Percentiles rank a stretch among this genome's conserved stretches.
phyloP scores from a whole-genome alignment of 1,140 invertebrate genomes.

The Mizuhopecten yessoensis region DNA sequence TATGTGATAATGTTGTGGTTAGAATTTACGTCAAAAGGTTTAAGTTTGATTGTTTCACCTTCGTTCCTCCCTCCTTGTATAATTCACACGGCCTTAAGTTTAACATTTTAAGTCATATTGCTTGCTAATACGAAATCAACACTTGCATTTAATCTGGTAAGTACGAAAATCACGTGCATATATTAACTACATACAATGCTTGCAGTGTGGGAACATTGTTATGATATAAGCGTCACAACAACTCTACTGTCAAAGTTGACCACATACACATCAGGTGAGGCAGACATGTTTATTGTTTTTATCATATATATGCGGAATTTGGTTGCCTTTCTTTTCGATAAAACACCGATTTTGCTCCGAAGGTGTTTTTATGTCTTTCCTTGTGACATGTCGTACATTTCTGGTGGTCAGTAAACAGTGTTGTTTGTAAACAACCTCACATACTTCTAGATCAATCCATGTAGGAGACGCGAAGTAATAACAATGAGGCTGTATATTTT shows the following conservation, averaged over 20 bases:
- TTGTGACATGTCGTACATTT: background rate
- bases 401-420: background rate
- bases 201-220: too few species aligned
- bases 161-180: too few species aligned
- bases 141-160: too few species aligned
- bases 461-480: background rate
- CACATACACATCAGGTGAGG: background rate
- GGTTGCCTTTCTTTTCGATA: background rate
- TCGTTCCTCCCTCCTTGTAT: background rate
- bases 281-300: background rate
- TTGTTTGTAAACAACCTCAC: background rate
- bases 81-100: too few species aligned
- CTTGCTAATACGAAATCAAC: background rate
- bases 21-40: background rate
- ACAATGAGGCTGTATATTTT: too few species aligned
- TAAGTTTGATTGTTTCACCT: background rate
- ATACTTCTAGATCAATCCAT: background rate
- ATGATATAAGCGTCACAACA: background rate
- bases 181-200: too few species aligned
- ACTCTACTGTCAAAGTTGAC: background rate
- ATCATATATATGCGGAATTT: background rate
- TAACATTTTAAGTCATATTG: background rate
- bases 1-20: constrained; percentile 16
- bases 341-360: background rate
- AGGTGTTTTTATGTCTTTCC: background rate